Evolutionary conservation across 1,140 invertebrate species (phyloP).

Genomic region (Planococcus citri): DNA sequence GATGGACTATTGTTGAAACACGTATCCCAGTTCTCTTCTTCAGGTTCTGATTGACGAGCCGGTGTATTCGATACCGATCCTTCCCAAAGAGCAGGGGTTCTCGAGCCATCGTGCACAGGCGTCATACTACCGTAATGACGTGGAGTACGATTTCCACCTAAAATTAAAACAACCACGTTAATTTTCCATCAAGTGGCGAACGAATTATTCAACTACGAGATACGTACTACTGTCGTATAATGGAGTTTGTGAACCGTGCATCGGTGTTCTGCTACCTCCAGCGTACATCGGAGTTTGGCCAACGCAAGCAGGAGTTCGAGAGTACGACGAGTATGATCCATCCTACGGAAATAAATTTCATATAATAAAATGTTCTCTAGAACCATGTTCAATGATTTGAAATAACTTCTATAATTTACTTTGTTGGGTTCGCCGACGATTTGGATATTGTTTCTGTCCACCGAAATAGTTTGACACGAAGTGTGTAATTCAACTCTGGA

Average conservation of each 20-base stretch:
- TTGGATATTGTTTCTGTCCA: conserved; percentile 81
- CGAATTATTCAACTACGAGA: too few relatives aligned
- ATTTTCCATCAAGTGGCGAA: too few relatives aligned
- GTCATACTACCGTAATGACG: conserved; percentile 87
- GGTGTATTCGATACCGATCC: conserved; percentile 74
- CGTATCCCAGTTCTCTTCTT: conserved; percentile 32
- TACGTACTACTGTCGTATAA: conserved; percentile 55
- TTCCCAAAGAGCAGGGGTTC: conserved; percentile 80
- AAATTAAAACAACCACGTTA: too few relatives aligned
- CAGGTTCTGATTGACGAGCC: conserved; percentile 51
- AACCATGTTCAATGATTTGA: too few relatives aligned
- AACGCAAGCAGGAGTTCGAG: conserved; percentile 62
- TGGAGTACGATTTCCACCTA: conserved; percentile 71
- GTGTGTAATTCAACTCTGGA: conserved; percentile 93
- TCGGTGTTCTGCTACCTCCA: conserved; percentile 66
- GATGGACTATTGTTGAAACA: conserved; percentile 47
- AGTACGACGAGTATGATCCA: conserved; percentile 61
- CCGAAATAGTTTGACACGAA: conserved; percentile 92
- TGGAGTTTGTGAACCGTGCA: conserved; percentile 82
- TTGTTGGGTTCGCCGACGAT: conserved; percentile 54
- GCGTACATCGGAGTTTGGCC: conserved; percentile 76
- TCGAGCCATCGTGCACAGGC: conserved; percentile 77
- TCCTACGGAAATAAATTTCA: conserved; percentile 40
- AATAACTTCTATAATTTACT: conserved; percentile 23
- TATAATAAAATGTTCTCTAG: too few relatives aligned